These are phyloP conservation scores for Tapirus indicus DNA, from an alignment of 2,797 vertebrate genomes.

Conservation along the genomic window DNA sequence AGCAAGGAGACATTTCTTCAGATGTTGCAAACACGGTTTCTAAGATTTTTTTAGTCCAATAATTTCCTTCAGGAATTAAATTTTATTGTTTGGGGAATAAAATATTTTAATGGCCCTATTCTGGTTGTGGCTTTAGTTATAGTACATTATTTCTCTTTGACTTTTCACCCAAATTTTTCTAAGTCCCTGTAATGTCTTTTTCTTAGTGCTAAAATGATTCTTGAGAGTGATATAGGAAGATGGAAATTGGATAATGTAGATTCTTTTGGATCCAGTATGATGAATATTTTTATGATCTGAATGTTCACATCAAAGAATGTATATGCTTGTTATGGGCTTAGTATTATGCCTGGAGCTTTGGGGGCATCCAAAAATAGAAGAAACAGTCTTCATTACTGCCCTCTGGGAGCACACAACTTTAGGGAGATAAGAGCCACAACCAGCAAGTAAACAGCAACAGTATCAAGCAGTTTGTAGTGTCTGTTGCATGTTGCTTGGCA, in stretches of 20 bases:
- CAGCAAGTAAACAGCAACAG: background rate
- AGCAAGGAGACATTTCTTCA: background rate
- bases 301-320: conserved; percentile 16
- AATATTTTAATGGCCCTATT: conserved; percentile 36
- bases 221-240: background rate
- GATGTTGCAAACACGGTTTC: background rate
- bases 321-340: background rate
- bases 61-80: conserved; percentile 33
- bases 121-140: background rate
- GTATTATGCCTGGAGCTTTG: background rate
- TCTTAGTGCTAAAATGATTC: conserved; percentile 44
- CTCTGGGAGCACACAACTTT: background rate
- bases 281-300: conserved; percentile 51
- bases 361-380: background rate
- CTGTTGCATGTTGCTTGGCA: background rate
- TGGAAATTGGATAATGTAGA: conserved; percentile 50
- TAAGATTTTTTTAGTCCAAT: conserved; percentile 27
- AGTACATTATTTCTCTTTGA: background rate
- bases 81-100: conserved; percentile 57
- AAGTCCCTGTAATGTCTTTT: conserved; percentile 38
- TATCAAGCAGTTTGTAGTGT: background rate
- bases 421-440: background rate
- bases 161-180: conserved; percentile 1
- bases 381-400: background rate
- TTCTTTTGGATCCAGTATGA: background rate